Evolutionary conservation across 2,888 invertebrate species (phyloP).

Genomic region (Drosophila austrosaltans): DNA sequence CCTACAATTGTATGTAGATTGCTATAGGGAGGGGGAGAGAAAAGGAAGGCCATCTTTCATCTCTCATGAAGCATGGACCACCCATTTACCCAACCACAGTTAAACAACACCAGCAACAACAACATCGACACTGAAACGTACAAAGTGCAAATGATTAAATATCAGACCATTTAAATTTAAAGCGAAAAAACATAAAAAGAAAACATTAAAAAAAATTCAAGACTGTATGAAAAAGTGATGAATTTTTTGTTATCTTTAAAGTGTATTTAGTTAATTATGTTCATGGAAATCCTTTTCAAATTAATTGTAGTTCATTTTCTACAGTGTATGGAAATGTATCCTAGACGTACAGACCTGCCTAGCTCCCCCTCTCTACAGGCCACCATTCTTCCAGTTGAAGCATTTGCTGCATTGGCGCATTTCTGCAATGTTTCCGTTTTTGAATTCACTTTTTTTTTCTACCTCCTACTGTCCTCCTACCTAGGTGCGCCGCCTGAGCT

Average conservation of each 20-base stretch:
- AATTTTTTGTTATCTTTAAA: too few relatives aligned
- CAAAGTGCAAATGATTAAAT: not conserved
- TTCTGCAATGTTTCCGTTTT: slow-evolving; percentile 76
- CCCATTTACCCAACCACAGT: not conserved
- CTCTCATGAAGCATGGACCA: slow-evolving; percentile 21
- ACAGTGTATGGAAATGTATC: slow-evolving; percentile 26
- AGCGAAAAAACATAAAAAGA: not conserved
- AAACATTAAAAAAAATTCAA: not conserved
- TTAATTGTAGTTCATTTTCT: not conserved
- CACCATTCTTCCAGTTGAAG: slow-evolving; percentile 13
- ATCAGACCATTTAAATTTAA: not conserved
- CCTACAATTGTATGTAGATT: slow-evolving; percentile 32
- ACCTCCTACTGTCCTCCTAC: slow-evolving; percentile 19
- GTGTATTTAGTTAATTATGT: too few relatives aligned
- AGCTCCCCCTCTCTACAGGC: not conserved
- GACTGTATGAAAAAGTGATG: too few relatives aligned
- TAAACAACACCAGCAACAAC: not conserved
- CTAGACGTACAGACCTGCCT: slow-evolving; percentile 42
- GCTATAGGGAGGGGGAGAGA: slow-evolving; percentile 3
- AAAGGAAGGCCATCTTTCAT: slow-evolving; percentile 9
- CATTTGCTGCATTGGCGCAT: slow-evolving; percentile 76
- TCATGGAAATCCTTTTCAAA: not conserved
- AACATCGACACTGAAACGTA: not conserved
- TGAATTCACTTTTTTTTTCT: slow-evolving; percentile 74
- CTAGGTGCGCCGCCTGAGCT: not conserved